phyloP scores from a whole-genome alignment of 2,113 vertebrate species.

The Hyaena hyaena region DNA sequence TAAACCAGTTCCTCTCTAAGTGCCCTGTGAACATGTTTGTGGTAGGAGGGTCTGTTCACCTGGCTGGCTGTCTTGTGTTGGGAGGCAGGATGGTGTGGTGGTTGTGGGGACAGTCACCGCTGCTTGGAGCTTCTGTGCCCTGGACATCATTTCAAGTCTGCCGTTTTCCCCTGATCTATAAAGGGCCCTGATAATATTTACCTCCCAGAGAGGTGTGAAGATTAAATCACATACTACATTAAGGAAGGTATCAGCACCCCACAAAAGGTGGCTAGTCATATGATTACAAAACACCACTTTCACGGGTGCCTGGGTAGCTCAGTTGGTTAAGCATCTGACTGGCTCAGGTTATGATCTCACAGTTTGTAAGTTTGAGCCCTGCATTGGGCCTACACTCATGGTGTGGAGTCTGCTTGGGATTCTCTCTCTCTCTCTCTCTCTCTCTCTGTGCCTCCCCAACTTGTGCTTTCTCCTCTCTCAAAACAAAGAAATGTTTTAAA shows the following conservation, averaged over 20 bases:
- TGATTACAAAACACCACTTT: background rate
- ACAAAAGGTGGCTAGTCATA: background rate
- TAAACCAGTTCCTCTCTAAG: too few relatives aligned
- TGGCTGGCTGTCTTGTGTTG: background rate
- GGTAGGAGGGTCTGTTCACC: rapidly evolving
- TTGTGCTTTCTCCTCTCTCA: too few relatives aligned
- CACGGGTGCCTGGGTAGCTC: too few relatives aligned
- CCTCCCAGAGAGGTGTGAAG: background rate
- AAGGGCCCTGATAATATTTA: background rate
- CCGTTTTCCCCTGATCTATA: background rate
- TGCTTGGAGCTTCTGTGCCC: background rate
- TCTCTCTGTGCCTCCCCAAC: too few relatives aligned
- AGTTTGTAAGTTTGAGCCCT: too few relatives aligned
- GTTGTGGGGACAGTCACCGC: background rate
- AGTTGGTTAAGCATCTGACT: too few relatives aligned
- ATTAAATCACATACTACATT: background rate
- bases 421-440: too few relatives aligned
- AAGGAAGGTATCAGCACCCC: background rate
- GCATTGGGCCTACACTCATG: too few relatives aligned
- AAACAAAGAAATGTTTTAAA: too few relatives aligned
- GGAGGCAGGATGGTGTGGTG: background rate
- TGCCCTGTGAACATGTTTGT: rapidly evolving
- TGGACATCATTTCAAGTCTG: background rate
- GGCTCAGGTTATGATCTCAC: too few relatives aligned
- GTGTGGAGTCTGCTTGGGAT: too few relatives aligned